A percentile compares a stretch with the other conserved stretches of the same genome.
These are phyloP conservation scores for Tachysurus vachellii DNA, from an alignment of 2,113 vertebrate genomes.

Conservation along the genomic window DNA sequence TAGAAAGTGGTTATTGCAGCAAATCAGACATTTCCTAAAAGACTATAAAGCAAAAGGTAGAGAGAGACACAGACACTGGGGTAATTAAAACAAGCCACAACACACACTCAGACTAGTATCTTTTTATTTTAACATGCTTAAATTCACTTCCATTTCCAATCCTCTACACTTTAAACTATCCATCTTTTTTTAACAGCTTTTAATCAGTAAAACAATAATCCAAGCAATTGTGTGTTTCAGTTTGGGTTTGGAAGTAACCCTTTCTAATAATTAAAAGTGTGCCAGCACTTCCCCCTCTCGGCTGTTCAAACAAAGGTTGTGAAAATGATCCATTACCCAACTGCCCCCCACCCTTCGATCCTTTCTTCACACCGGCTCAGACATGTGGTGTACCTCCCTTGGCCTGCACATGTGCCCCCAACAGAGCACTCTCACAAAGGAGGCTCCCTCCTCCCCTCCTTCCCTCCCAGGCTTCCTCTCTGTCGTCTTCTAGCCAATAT, in stretches of 20 bases:
- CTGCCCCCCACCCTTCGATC: conserved; percentile 27
- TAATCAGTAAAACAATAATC: conserved; percentile 21
- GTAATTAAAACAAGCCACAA: not conserved
- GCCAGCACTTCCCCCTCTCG: conserved; percentile 32
- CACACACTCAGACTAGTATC: not conserved
- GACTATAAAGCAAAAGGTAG: not conserved
- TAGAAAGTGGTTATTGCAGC: conserved; percentile 8
- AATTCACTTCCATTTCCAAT: not conserved
- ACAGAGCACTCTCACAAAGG: conserved; percentile 45
- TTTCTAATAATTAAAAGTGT: conserved; percentile 48
- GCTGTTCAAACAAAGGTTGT: conserved; percentile 57
- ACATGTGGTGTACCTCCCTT: conserved; percentile 51
- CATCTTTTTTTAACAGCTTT: not conserved
- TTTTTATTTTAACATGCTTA: not conserved
- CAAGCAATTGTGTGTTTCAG: not conserved
- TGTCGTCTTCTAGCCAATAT: conserved; percentile 45
- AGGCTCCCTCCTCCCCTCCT: conserved; percentile 20
- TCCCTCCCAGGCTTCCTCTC: conserved; percentile 18
- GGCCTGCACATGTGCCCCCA: conserved; percentile 48
- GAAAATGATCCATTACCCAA: conserved; percentile 60
- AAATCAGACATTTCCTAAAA: not conserved
- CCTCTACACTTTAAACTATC: not conserved
- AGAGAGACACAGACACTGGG: not conserved
- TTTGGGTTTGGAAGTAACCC: conserved; percentile 31
- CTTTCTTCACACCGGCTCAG: conserved; percentile 50